These are phyloP conservation scores for Phthorimaea operculella DNA, from an alignment of 1,140 invertebrate genomes.

Conservation along the genomic window DNA sequence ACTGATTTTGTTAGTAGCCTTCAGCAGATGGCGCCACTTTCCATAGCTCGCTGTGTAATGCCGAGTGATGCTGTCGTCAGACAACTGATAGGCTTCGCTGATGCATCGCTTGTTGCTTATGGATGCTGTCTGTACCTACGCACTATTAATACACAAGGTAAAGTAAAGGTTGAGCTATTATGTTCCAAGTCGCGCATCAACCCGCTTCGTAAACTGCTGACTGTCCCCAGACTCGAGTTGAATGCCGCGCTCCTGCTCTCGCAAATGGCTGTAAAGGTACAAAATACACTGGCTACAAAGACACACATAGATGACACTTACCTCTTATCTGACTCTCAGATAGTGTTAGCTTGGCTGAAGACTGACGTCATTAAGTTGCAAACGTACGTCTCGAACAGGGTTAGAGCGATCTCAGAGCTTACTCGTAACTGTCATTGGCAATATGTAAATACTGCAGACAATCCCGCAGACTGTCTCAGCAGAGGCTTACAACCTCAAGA, in stretches of 20 bases:
- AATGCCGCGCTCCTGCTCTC: conserved; percentile 5
- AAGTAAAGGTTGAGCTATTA: background rate
- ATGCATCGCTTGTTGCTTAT: conserved; percentile 9
- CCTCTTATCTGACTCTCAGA: conserved; percentile 14
- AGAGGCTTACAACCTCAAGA: conserved; percentile 12
- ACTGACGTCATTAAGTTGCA: conserved; percentile 9
- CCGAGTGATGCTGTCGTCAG: background rate
- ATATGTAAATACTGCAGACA: conserved; percentile 10
- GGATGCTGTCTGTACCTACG: conserved; percentile 12
- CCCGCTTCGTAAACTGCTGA: background rate
- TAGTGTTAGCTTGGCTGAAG: conserved; percentile 13
- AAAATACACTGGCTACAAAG: background rate
- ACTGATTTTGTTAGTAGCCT: background rate
- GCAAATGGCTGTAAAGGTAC: background rate
- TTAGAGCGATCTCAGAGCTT: conserved; percentile 8
- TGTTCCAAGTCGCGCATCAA: conserved; percentile 2
- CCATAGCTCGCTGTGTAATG: background rate
- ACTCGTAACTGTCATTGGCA: conserved; percentile 9
- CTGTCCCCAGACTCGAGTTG: conserved; percentile 7
- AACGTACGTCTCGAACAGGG: conserved; percentile 16
- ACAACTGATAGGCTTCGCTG: conserved; percentile 9
- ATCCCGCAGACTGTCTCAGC: conserved; percentile 18
- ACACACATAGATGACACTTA: background rate
- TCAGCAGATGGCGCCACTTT: background rate
- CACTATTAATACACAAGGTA: background rate